Percentiles rank a stretch among this genome's conserved stretches.
These are phyloP conservation scores for Rhagonycha lutea DNA, from an alignment of 2,888 invertebrate genomes.

Conservation along the genomic window DNA sequence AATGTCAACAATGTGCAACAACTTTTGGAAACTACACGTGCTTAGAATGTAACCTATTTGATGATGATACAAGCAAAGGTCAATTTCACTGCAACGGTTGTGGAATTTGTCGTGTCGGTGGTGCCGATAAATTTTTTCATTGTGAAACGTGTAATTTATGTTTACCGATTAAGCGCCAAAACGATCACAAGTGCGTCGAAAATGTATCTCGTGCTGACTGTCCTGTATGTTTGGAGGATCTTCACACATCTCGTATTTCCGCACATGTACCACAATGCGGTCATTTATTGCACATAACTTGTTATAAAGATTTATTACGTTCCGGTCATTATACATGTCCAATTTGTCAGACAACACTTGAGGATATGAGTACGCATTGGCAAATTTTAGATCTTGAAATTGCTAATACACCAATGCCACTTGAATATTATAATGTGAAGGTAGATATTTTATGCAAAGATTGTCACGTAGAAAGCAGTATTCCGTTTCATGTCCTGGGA, in stretches of 20 bases:
- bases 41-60: conserved; percentile 3
- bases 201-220: not conserved
- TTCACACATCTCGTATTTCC: not conserved
- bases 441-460: not conserved
- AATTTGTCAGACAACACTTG: not conserved
- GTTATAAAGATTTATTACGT: not conserved
- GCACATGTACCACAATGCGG: not conserved
- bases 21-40: not conserved
- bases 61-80: conserved; percentile 1
- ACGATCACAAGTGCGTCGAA: not conserved
- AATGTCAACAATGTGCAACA: not conserved
- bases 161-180: not conserved
- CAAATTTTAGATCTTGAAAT: not conserved
- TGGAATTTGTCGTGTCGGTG: conserved; percentile 4
- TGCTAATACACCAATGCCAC: not conserved
- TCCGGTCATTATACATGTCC: not conserved
- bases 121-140: not conserved
- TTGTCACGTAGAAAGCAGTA: conserved; percentile 64
- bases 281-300: not conserved
- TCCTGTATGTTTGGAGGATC: not conserved
- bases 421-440: not conserved
- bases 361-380: not conserved
- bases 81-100: conserved; percentile 3
- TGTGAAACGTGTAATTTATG: conserved; percentile 6
- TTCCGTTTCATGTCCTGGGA: conserved; percentile 86